Percentiles rank a stretch among this genome's conserved stretches.
These are phyloP conservation scores for Actinia tenebrosa DNA, from an alignment of 64 coral and sea anemone species.

Conservation along the genomic window DNA sequence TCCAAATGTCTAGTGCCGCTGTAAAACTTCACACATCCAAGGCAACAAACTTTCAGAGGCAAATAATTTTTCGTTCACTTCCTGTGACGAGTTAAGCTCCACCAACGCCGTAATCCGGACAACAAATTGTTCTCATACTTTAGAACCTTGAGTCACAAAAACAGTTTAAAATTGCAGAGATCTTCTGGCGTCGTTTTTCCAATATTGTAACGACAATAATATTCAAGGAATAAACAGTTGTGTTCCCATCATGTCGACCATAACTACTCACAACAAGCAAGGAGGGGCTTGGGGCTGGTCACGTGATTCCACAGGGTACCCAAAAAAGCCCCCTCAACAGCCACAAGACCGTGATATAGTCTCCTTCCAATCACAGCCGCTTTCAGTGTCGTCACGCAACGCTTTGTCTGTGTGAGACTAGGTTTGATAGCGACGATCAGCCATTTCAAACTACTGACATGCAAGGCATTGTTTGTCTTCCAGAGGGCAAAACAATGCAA, in stretches of 20 bases:
- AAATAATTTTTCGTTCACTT: neutral
- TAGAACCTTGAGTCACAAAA: conserved; percentile 3
- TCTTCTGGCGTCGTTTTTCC: neutral
- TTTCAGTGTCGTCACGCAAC: no score
- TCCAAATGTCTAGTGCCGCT: neutral
- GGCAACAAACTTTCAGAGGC: neutral
- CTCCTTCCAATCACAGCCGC: no score
- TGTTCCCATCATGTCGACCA: neutral
- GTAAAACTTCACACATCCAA: neutral
- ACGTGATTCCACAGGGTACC: neutral
- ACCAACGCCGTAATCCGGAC: neutral
- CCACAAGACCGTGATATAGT: no score
- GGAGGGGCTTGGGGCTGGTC: conserved; percentile 45
- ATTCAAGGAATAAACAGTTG: conserved; percentile 1
- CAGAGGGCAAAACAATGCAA: no score
- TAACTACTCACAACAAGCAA: conserved; percentile 26
- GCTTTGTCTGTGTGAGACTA: no score
- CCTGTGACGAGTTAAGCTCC: neutral
- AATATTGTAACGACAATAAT: neutral
- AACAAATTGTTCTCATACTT: neutral
- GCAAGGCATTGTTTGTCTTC: no score
- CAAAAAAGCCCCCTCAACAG: neutral
- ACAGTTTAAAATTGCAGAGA: conserved; percentile 5
- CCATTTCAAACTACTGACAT: no score
- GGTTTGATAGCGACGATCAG: no score